A percentile compares a stretch with the other conserved stretches of the same genome.
phyloP scores from a whole-genome alignment of 2,888 invertebrate genomes.

The Chydorus sphaericus region DNA sequence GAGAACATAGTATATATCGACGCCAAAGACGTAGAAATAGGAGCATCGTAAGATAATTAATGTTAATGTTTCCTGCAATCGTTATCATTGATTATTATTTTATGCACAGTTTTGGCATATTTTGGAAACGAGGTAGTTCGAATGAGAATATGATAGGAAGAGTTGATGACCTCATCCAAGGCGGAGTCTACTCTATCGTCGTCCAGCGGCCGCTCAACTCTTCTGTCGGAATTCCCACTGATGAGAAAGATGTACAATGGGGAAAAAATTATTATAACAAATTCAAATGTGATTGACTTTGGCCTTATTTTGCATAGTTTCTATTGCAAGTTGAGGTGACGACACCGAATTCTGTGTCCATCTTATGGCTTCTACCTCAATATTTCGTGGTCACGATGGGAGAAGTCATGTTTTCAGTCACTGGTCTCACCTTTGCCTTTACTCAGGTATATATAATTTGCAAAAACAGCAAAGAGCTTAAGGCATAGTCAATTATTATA shows the following conservation, averaged over 20 bases:
- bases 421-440: constrained; percentile 89
- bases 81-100: too few species aligned
- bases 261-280: neutral
- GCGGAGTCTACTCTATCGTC: constrained; percentile 6
- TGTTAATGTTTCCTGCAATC: neutral
- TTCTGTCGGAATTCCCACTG: too few species aligned
- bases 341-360: constrained; percentile 55
- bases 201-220: constrained; percentile 7
- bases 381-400: constrained; percentile 84
- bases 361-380: constrained; percentile 79
- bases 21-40: neutral
- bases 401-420: constrained; percentile 91
- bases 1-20: neutral
- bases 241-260: neutral
- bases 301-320: neutral
- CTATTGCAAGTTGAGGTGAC: constrained; percentile 35
- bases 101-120: too few species aligned
- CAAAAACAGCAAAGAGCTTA: neutral
- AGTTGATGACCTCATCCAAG: neutral
- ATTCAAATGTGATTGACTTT: neutral
- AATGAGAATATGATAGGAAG: neutral
- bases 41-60: neutral
- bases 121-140: too few species aligned
- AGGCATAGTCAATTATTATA: constrained; percentile 17
- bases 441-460: constrained; percentile 49